A percentile compares a stretch with the other conserved stretches of the same genome.
Evolutionary conservation across 2,113 vertebrate species (phyloP).

Genomic region (Hydrolagus affinis): DNA sequence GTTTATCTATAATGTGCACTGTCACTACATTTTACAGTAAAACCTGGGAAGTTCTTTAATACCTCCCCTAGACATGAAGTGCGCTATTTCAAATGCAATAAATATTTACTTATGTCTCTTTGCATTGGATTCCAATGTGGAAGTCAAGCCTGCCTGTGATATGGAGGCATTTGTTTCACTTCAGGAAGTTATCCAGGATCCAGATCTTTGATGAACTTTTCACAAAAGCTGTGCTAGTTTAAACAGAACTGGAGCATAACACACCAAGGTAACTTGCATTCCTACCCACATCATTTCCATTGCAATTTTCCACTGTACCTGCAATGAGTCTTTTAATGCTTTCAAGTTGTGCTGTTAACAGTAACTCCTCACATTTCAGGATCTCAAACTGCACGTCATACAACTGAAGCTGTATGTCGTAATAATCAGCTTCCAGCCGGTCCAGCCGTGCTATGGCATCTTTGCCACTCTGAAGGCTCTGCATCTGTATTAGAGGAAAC

Average conservation of each 20-base stretch:
- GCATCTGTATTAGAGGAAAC: constrained; percentile 65
- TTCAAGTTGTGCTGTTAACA: constrained; percentile 86
- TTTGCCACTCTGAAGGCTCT: constrained; percentile 77
- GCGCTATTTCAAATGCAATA: no score
- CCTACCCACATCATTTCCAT: not conserved
- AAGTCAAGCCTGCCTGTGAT: not conserved
- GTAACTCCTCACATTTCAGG: constrained; percentile 85
- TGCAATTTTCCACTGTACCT: constrained; percentile 52
- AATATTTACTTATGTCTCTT: not conserved
- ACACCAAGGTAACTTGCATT: not conserved
- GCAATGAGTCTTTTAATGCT: constrained; percentile 85
- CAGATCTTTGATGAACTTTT: not conserved
- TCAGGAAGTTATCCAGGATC: not conserved
- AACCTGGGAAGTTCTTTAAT: no score
- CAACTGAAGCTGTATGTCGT: constrained; percentile 88
- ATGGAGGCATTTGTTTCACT: not conserved
- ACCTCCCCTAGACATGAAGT: no score
- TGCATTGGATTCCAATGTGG: not conserved
- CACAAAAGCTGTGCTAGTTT: not conserved
- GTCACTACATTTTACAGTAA: no score
- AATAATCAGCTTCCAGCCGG: constrained; percentile 88
- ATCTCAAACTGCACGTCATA: constrained; percentile 95
- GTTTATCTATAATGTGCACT: no score
- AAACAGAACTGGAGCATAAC: not conserved
- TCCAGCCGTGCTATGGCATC: constrained; percentile 82